Evolutionary conservation across 2,797 vertebrate genomes (phyloP).

Genomic region (Lagodon rhomboides): DNA sequence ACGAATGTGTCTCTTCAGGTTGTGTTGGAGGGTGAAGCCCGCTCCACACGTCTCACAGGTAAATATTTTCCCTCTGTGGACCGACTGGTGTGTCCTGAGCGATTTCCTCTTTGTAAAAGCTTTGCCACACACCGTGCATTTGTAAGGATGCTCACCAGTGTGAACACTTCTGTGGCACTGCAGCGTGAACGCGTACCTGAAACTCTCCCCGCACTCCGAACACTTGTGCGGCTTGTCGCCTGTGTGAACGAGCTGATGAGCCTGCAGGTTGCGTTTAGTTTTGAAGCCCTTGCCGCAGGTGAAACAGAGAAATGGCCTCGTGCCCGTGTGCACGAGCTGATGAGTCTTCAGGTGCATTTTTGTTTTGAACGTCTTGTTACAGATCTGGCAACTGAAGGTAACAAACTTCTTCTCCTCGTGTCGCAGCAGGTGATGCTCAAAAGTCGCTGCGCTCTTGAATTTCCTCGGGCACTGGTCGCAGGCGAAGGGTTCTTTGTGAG

Average conservation of each 20-base stretch:
- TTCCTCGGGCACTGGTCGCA: constrained; percentile 70
- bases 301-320: constrained; percentile 60
- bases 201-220: constrained; percentile 65
- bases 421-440: constrained; percentile 70
- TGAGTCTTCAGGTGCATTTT: constrained; percentile 72
- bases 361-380: constrained; percentile 71
- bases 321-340: constrained; percentile 63
- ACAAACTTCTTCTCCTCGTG: constrained; percentile 68
- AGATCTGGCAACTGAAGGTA: constrained; percentile 61
- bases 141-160: constrained; percentile 63
- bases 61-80: constrained; percentile 74
- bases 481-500: constrained; percentile 59
- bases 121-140: constrained; percentile 68
- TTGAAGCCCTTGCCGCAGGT: constrained; percentile 74
- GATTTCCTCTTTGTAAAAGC: constrained; percentile 65
- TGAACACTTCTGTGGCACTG: constrained; percentile 70
- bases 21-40: constrained; percentile 74
- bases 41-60: constrained; percentile 76
- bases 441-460: constrained; percentile 35
- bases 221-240: constrained; percentile 68
- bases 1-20: constrained; percentile 76
- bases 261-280: constrained; percentile 66
- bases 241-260: constrained; percentile 69
- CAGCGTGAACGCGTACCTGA: constrained; percentile 69
- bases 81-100: constrained; percentile 71